Evolutionary conservation across 2,888 invertebrate species (phyloP), one percentile per base, ranked within the genome.

Genomic region (Pilophorus perplexus): DNA sequence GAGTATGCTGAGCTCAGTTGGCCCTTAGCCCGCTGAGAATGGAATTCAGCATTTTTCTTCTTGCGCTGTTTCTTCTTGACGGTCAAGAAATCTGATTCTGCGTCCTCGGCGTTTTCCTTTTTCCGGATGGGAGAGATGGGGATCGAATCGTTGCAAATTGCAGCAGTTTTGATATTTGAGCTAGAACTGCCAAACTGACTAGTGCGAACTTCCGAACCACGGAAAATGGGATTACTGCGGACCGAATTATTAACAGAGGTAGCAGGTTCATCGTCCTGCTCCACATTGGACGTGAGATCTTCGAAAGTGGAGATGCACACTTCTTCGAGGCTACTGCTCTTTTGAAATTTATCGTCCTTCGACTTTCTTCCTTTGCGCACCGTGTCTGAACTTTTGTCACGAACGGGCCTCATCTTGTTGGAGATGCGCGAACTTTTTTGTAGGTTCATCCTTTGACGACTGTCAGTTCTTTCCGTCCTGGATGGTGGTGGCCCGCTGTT

Each of bases 241-340:
- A 64, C 14, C 16, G n/a, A 12, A 23, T 28, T 67, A 54, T 64
- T 27, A 52, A 16, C 25, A 2, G 40, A 8, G 16, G 16, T 22
- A 1, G 22, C 1, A 18, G 23, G 25, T 20, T 25, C 23, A 27
- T 50, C 48, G 38, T 20, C 23, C 20, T 18, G 28, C 37, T 38
- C 48, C 10, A 25, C 38, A 46, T 37, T 60, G 18, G 66, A 57
- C 27, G 86, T 86, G 71, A 86, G 81, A 74, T 88, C 88, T 74
- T 87, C 87, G 71, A 88, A 80, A 77, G 85, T 87, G 67, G 87
- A 85, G 72, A 87, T 85, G 52, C 88, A 88, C 71, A 90, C 83
- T 78, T 91, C 91, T 76, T 90, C 90, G 73, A 91, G 79, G 27
- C 90, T 90, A 75, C 88, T 86, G 71, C 88, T 86, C 71, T 89